Evolutionary conservation across 2,113 vertebrate genomes (phyloP).

Genomic region (Ptilorrhoa leucosticta): DNA sequence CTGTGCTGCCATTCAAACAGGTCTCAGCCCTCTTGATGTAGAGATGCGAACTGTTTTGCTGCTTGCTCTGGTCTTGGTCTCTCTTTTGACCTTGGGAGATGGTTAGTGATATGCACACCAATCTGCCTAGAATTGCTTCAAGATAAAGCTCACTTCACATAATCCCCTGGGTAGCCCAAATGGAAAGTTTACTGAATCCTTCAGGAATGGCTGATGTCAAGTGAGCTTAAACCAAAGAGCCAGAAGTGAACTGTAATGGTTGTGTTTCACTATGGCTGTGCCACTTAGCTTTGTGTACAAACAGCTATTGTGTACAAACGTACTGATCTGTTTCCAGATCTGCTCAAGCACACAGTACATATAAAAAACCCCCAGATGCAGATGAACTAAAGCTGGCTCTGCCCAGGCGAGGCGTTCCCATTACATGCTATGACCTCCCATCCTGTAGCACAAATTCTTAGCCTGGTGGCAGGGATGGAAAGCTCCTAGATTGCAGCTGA

Average conservation of each 20-base stretch:
- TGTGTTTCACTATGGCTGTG: not conserved
- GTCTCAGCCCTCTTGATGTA: not conserved
- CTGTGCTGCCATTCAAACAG: not conserved
- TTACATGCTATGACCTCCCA: accelerated
- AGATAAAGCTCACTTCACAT: not conserved
- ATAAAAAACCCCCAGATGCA: not conserved
- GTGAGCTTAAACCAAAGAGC: not conserved
- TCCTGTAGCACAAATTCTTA: not conserved
- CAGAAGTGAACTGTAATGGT: not conserved
- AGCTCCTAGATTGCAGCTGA: not conserved
- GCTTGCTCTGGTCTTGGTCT: not conserved
- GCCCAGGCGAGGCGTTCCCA: not conserved
- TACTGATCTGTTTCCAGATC: not conserved
- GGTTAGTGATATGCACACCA: not conserved
- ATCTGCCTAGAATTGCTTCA: not conserved
- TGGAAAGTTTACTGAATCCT: not conserved
- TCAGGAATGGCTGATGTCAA: not conserved
- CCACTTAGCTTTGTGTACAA: not conserved
- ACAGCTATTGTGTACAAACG: not conserved
- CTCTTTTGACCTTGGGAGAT: not conserved
- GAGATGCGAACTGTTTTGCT: not conserved
- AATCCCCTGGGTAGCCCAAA: not conserved
- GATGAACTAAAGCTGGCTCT: not conserved
- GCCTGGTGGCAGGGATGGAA: not conserved
- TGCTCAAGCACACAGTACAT: not conserved